Evolutionary conservation across 2,888 invertebrate species (phyloP).

Genomic region (Thecocarcelia acutangulata): DNA sequence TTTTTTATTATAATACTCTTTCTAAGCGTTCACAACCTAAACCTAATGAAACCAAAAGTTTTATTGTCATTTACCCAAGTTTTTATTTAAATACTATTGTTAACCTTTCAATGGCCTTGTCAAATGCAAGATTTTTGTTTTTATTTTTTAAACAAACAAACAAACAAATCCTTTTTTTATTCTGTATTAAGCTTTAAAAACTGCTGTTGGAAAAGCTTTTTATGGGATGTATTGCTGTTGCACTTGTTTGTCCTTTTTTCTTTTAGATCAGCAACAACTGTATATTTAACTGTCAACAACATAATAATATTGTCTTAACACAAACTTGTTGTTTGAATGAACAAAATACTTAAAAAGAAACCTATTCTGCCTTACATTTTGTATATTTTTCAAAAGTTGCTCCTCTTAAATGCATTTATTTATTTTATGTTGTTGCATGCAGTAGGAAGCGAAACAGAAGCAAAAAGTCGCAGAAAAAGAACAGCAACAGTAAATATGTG

Average conservation of each 20-base stretch:
- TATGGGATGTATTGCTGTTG: conserved; percentile 34
- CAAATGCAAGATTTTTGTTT: conserved; percentile 42
- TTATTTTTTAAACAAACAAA: conserved; percentile 28
- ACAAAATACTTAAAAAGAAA: conserved; percentile 31
- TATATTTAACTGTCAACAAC: conserved; percentile 61
- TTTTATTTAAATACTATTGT: conserved; percentile 28
- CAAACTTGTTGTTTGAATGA: conserved; percentile 19
- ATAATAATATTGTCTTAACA: conserved; percentile 61
- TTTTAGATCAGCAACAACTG: conserved; percentile 42
- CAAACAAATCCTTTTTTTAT: neutral
- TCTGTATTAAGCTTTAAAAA: conserved; percentile 46
- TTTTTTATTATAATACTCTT: neutral
- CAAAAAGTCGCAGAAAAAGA: conserved; percentile 21
- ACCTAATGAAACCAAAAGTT: conserved; percentile 57
- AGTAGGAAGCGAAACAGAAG: conserved; percentile 15
- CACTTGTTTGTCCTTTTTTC: neutral
- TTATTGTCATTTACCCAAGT: conserved; percentile 30
- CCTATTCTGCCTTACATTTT: conserved; percentile 46
- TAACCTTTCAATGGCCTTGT: conserved; percentile 45
- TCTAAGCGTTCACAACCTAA: neutral
- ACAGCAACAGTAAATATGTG: conserved; percentile 49
- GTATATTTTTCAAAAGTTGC: conserved; percentile 44
- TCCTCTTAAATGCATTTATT: conserved; percentile 57
- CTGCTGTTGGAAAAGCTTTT: conserved; percentile 49
- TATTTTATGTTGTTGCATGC: conserved; percentile 46